Evolutionary conservation across 2,888 invertebrate genomes (phyloP), one percentile per base, ranked within the genome.

Genomic region (Heterodera filipjevi): DNA sequence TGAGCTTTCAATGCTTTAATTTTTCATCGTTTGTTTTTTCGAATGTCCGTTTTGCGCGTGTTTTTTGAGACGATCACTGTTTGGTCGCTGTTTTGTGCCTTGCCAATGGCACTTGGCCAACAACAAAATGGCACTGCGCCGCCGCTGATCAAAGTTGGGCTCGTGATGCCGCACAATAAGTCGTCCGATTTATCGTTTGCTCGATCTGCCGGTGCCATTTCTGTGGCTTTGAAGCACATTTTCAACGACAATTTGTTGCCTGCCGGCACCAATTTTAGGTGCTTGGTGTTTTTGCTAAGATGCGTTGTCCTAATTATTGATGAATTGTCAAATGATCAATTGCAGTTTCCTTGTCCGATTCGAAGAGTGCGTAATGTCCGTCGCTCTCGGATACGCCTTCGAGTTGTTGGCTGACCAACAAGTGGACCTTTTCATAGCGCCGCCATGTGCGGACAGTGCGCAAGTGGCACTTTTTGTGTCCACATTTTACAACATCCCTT

Each of bases 91-190:
- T 59, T 59, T 59, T n/a, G 59, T n/a, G 27, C 27, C 27, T 59
- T 59, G 0, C 59, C 10, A 59, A 59, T n/a, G 10, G 27, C 27
- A 59, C 2, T 59, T n/a, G 59, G 59, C 59, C 59, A 59, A 59
- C 59, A 59, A 12, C 59, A 59, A 59, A 59, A 59, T 30, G 71
- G 32, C 8, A 39, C 59, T 10, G 59, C 49, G 49, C 33, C 72
- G 27, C 46, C 44, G 46, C 33, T 32, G 22, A 73, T 97, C 86
- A 93, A 94, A 89, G 92, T 93, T 75, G 90, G 90, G 86, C 71
- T 82, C 79, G 78, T 79, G 39, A 81, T 83, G 44, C 80, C 83
- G 2, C 81, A 81, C 66, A 76, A 71, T 53, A 39, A 71, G n/a
- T 39, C 44, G 16, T 33, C 39, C 22, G 30, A 32, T 33, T 33